Evolutionary conservation across 2,888 invertebrate species (phyloP).

Genomic region (Drosophila yooni): DNA sequence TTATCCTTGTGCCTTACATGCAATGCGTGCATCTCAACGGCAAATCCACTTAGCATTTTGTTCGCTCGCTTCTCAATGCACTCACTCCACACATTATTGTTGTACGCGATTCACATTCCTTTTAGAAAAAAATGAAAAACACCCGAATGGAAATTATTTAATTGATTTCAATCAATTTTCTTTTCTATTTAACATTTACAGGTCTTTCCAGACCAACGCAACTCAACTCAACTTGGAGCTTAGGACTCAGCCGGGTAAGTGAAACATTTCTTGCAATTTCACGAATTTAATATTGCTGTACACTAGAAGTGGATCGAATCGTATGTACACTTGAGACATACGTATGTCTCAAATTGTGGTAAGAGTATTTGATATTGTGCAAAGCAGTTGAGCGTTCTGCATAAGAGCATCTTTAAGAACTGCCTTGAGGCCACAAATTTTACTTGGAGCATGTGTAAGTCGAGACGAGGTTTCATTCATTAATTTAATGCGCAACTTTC

Average conservation of each 20-base stretch:
- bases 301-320: background rate
- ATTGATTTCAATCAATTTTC: slow-evolving; percentile 49
- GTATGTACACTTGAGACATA: background rate
- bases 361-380: background rate
- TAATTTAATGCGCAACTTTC: slow-evolving; percentile 52
- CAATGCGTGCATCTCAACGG: slow-evolving; percentile 51
- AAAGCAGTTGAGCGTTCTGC: background rate
- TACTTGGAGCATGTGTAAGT: slow-evolving; percentile 4
- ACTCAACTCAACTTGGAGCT: background rate
- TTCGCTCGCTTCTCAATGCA: slow-evolving; percentile 4
- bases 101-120: slow-evolving; percentile 43
- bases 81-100: slow-evolving; percentile 27
- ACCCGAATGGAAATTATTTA: slow-evolving; percentile 42
- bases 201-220: background rate
- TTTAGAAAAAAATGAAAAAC: slow-evolving; percentile 48
- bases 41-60: slow-evolving; percentile 63
- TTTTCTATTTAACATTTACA: slow-evolving; percentile 15
- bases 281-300: background rate
- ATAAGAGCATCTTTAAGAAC: background rate
- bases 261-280: background rate
- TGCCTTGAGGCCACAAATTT: slow-evolving; percentile 22
- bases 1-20: slow-evolving; percentile 63
- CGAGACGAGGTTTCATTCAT: slow-evolving; percentile 32
- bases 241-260: slow-evolving; percentile 12
- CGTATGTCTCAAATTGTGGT: background rate